Conservation (phyloP, 2,113 vertebrate species). For the Cololabis saira region DNA sequence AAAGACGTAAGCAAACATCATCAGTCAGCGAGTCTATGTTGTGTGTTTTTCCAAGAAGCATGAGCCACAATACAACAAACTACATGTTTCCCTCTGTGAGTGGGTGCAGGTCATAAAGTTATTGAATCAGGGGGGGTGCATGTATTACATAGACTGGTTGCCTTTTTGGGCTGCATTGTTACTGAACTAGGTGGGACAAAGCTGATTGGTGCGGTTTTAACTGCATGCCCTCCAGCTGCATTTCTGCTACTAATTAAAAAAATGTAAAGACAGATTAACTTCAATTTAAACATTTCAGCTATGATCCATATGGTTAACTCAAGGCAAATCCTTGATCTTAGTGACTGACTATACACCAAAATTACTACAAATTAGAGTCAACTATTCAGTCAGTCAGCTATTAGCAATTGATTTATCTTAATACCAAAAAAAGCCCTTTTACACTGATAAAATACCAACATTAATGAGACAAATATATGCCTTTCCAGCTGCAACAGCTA, state of each 20-base stretch:
- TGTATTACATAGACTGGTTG: too few relatives aligned
- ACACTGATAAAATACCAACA: background rate
- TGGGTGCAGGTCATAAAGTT: too few relatives aligned
- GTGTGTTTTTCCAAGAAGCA: constrained; percentile 48
- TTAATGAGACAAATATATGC: background rate
- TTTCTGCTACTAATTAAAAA: background rate
- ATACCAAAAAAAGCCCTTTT: too few relatives aligned
- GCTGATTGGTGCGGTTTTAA: background rate
- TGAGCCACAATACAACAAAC: constrained; percentile 59
- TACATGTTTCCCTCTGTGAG: constrained; percentile 56
- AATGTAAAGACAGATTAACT: too few relatives aligned
- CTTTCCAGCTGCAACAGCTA: constrained; percentile 29
- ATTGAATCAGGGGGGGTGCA: too few relatives aligned
- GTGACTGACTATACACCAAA: too few relatives aligned
- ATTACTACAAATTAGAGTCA: background rate
- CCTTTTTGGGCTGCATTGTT: background rate
- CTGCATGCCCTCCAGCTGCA: background rate
- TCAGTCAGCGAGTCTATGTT: constrained; percentile 58
- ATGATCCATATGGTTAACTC: background rate
- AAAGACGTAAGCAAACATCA: constrained; percentile 66
- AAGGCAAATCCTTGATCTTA: background rate
- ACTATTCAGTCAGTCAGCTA: background rate
- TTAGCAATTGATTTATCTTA: background rate
- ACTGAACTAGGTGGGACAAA: constrained; percentile 2
- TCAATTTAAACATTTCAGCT: background rate